Evolutionary conservation across 2,113 vertebrate species (phyloP).

Genomic region (Hipposideros armiger): DNA sequence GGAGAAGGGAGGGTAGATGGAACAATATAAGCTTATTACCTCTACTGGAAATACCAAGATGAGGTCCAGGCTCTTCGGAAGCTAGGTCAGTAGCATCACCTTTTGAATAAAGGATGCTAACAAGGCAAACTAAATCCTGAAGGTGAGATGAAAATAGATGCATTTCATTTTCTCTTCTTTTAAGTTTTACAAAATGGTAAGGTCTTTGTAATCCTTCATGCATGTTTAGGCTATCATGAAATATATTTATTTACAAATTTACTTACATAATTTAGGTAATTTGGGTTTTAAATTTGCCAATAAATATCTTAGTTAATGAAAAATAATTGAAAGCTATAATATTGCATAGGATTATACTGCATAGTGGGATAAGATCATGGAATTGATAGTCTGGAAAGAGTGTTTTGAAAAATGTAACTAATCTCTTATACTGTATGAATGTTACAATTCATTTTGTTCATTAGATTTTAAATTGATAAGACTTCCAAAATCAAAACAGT

Average conservation of each 20-base stretch:
- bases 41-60: not conserved
- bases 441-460: conserved; percentile 53
- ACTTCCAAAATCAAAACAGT: conserved; percentile 63
- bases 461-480: conserved; percentile 68
- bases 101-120: conserved; percentile 61
- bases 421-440: not conserved
- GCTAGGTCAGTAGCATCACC: conserved; percentile 18
- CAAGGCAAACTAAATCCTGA: conserved; percentile 33
- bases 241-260: conserved; percentile 40
- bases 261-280: conserved; percentile 36
- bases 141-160: conserved; percentile 19
- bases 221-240: conserved; percentile 26
- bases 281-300: conserved; percentile 22
- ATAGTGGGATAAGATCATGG: not conserved
- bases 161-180: conserved; percentile 28
- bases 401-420: conserved; percentile 39
- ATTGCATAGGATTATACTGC: conserved; percentile 25
- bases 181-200: conserved; percentile 14
- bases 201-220: conserved; percentile 43
- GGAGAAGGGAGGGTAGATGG: not conserved
- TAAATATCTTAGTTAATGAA: conserved; percentile 53
- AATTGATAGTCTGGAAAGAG: conserved; percentile 5
- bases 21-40: not conserved
- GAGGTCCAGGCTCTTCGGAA: not conserved
- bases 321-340: conserved; percentile 4